Evolutionary conservation across 2,888 invertebrate species (phyloP).

Genomic region (Automeris io): DNA sequence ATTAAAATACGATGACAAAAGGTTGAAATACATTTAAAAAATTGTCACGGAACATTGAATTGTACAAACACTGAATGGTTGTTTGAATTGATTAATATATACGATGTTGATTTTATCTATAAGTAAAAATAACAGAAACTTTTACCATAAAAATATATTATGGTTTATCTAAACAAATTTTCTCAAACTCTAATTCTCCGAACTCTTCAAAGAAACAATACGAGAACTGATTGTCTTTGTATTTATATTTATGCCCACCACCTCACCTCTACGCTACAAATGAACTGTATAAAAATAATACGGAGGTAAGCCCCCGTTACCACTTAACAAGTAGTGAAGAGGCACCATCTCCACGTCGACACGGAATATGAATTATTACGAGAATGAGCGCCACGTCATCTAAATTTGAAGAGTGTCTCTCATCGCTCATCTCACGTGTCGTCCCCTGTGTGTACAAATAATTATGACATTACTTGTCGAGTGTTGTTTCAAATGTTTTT

Average conservation of each 20-base stretch:
- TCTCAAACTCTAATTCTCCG: neutral
- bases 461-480: constrained; percentile 62
- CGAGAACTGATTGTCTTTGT: neutral
- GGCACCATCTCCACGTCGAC: constrained; percentile 38
- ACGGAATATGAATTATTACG: constrained; percentile 54
- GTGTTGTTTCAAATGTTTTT: constrained; percentile 39
- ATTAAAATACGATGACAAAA: too few species aligned
- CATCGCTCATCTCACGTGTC: constrained; percentile 30
- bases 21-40: too few species aligned
- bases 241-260: constrained; percentile 1
- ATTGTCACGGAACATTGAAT: too few species aligned
- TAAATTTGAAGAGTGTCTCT: constrained; percentile 43
- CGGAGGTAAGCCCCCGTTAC: constrained; percentile 42
- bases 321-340: constrained; percentile 57
- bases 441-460: constrained; percentile 44
- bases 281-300: constrained; percentile 46
- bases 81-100: too few species aligned
- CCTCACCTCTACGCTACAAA: constrained; percentile 16
- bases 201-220: neutral
- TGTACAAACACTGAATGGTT: too few species aligned
- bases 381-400: constrained; percentile 15
- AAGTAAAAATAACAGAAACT: too few species aligned
- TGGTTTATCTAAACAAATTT: too few species aligned
- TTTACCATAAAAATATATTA: too few species aligned
- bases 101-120: too few species aligned